Evolutionary conservation across 2,113 vertebrate species (phyloP), one percentile per base, ranked within the genome.

Genomic region (Malurus melanocephalus): DNA sequence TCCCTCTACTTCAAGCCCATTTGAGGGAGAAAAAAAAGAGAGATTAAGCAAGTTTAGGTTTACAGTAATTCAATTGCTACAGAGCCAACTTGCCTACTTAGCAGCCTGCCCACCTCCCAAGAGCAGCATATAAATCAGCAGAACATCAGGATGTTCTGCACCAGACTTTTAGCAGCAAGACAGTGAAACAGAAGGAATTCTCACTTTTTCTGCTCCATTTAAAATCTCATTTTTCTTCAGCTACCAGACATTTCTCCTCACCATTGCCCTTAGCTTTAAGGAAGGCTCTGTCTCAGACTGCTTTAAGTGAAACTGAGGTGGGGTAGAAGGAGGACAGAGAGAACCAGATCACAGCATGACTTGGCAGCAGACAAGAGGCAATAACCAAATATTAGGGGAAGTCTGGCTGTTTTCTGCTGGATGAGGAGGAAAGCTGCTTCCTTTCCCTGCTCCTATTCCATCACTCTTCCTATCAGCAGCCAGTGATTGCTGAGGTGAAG

Each of bases 101-200:
- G 85, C 92, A 94, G 93, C 94, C 88, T 66, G 66, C 62, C 83
- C 80, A 82, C 74, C 38, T 67, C 84, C 17, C 1, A 73, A 61
- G 90, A 91, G 81, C 16, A 30, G 80, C 90, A 74, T 9, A 79
- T 85, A 57, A 79, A 91, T 84, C 88, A 89, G 68, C 83, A 90
- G 68, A 94, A 92, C 92, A 73, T 69, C 11, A 43, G 48, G 40
- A 79, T 76, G 59, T 64, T 91, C 78, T 88, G 71, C 80, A 82
- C 59, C 69, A 91, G 84, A 87, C 67, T 94, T 95, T 73, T 90
- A 96, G 94, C 94, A 96, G 95, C 90, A 93, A 94, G 80, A 64
- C 69, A 93, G 90, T 59, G 74, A 92, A 94, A 91, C 35, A 84
- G 80, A 92, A 89, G 74, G 86, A 76, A 88, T 87, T 57, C 24